Base-by-base conservation (phyloP, 2,797 vertebrate genomes). In the Emys orbicularis region DNA sequence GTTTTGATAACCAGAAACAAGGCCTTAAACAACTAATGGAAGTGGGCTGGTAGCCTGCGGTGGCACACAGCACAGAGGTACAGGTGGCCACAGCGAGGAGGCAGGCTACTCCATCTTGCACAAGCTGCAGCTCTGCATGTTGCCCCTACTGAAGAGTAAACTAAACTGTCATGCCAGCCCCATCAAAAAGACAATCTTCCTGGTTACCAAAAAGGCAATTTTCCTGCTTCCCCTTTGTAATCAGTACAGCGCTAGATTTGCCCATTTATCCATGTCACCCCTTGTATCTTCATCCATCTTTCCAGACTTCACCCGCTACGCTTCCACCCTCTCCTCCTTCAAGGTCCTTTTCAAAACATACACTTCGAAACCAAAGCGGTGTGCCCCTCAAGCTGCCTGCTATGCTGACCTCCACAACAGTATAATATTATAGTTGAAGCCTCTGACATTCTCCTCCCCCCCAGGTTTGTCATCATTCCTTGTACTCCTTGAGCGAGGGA, bases 381-480 rank as follows among this genome's bases (percentile, higher is more conserved):
- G 6, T 21, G 80, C 50, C 5, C 10, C 83, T 65, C 83, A 80
- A 74, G 83, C 41, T 83, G 50, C 27, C 49, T 12, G 1, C 2
- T 74, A 41, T 23, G n/a, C 81, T 54, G 44, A 53, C 12, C 47
- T 74, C 18, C 87, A 90, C 81, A 0, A 0, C 2, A 31, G 25
- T 37, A 13, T 21, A 47, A 25, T 52, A 74, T 79, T 86, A 56
- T 31, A 82, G 34, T 49, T 54, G 37, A 57, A 93, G n/a, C 72
- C 34, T 31, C 4, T 19, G 18, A 49, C 79, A 86, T 11, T 19
- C 9, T 2, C 18, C 5, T 27, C 6, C 47, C 49, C 19, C 2
- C 3, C 0, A 61, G 61, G 1, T 1, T 5, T 7, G 80, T 9
- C 52, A 65, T 5, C 2, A 0, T 12, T 8, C 12, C 52, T 87